phyloP scores from a whole-genome alignment of 2,113 vertebrate species.

The Oreochromis aureus region DNA sequence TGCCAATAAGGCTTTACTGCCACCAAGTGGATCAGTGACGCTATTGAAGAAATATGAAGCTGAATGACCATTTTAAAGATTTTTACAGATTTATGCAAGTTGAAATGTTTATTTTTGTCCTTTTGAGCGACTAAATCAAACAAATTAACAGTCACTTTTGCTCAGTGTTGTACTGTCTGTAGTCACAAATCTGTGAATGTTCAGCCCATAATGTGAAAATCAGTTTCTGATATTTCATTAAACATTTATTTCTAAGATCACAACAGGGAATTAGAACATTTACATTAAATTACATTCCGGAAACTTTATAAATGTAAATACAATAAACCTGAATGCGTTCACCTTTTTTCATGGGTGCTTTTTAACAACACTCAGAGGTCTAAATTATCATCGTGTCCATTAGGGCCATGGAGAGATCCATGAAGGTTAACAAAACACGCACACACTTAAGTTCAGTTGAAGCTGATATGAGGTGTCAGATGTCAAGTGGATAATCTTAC shows the following conservation, averaged over 20 bases:
- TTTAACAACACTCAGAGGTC: not conserved
- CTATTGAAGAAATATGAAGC: not conserved
- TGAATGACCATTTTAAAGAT: not conserved
- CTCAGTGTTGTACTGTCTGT: not conserved
- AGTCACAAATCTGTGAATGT: not conserved
- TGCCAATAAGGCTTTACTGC: not conserved
- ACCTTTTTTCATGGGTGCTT: not conserved
- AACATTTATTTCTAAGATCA: not conserved
- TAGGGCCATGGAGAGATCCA: not conserved
- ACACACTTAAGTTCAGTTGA: not conserved
- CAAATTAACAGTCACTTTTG: not conserved
- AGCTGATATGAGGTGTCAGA: not conserved
- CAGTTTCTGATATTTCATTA: not conserved
- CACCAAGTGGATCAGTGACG: conserved; percentile 28
- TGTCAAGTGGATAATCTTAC: not conserved
- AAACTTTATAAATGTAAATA: not conserved
- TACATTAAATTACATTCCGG: not conserved
- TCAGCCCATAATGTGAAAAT: not conserved
- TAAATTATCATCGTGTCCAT: not conserved
- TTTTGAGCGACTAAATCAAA: not conserved
- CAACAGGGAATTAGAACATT: not conserved
- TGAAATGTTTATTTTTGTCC: not conserved
- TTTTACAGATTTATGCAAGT: not conserved
- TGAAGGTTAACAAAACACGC: not conserved
- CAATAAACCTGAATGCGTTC: not conserved